Evolutionary conservation across 2,113 vertebrate genomes (phyloP), one percentile per base, ranked within the genome.

Genomic region (Ageneiosus marmoratus): DNA sequence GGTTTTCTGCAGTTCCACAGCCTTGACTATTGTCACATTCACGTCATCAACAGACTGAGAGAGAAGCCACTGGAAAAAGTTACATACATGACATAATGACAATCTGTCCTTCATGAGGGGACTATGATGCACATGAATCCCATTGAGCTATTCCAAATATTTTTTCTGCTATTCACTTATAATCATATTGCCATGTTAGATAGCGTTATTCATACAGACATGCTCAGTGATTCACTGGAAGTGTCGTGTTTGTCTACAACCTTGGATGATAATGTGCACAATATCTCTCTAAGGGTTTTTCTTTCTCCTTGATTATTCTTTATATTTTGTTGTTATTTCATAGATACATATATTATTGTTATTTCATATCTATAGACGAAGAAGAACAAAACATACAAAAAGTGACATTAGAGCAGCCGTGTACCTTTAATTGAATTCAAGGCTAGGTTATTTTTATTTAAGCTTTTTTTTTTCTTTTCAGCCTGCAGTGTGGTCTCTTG

Each of bases 401-500:
- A 32, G 16, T 32, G 60, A 16, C 60, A 60, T 27, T 11, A 60
- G n/a, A 32, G 60, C 5, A 6, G 60, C 15, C 15, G 27, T 60
- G 9, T 60, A 27, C n/a, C 29, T 34, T 65, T 65, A 65, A 65
- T 65, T 62, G 27, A 32, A 15, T 62, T 62, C 27, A 62, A 34
- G 62, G 32, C 62, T 65, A 34, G 51, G 34, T 77, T 77, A 56
- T 56, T 56, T 77, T 37, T 56, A 18, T 69, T 44, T 41, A 20
- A 69, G 6, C 7, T 20, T 20, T 65, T 65, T 29, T 48, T 51
- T 37, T 24, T 24, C 3, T 56, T n/a, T 20, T 76, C 29, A n/a
- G 37, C 32, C 75, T 58, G 4, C 20, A 44, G 51, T 77, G 75
- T 37, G 51, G 75, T 58, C 32, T 58, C 37, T 41, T 77, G 32